phyloP scores from a whole-genome alignment of 2,888 invertebrate genomes.

The Eledona agricola region DNA sequence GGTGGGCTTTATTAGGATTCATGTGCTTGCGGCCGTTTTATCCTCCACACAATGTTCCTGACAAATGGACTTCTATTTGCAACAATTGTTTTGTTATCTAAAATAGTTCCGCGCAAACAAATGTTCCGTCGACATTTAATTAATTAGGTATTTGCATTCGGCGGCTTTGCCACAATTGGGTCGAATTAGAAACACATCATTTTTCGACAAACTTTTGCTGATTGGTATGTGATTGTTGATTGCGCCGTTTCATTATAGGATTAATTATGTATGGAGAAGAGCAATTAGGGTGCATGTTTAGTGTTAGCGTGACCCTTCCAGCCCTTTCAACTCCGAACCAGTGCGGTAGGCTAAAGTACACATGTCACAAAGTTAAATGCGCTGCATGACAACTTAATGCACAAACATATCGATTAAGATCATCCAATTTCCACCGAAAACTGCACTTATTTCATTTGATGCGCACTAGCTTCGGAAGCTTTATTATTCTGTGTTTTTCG shows the following conservation, averaged over 20 bases:
- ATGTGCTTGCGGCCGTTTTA: constrained; percentile 30
- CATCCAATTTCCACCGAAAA: constrained; percentile 9
- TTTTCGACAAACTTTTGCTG: constrained; percentile 19
- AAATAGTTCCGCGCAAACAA: constrained; percentile 14
- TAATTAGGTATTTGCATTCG: constrained; percentile 13
- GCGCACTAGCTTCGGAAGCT: too few relatives aligned
- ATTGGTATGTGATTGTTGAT: constrained; percentile 39
- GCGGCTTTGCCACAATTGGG: constrained; percentile 11
- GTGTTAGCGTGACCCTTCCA: constrained; percentile 51
- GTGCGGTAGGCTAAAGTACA: constrained; percentile 48
- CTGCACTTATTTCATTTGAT: too few relatives aligned
- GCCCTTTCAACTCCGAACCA: constrained; percentile 44
- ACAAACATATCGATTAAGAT: constrained; percentile 30
- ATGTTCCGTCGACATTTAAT: constrained; percentile 10
- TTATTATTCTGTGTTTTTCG: too few relatives aligned
- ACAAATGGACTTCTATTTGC: constrained; percentile 33
- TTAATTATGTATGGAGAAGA: constrained; percentile 52
- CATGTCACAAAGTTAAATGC: constrained; percentile 55
- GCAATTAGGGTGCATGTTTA: constrained; percentile 54
- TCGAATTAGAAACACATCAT: constrained; percentile 38
- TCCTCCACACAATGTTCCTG: constrained; percentile 30
- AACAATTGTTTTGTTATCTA: constrained; percentile 33
- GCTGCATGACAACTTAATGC: constrained; percentile 53
- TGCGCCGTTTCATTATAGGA: constrained; percentile 44
- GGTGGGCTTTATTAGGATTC: constrained; percentile 34